A percentile compares a stretch with the other conserved stretches of the same genome.
These are phyloP conservation scores for Leptura quadrifasciata DNA, from an alignment of 2,888 invertebrate species.

Conservation along the genomic window DNA sequence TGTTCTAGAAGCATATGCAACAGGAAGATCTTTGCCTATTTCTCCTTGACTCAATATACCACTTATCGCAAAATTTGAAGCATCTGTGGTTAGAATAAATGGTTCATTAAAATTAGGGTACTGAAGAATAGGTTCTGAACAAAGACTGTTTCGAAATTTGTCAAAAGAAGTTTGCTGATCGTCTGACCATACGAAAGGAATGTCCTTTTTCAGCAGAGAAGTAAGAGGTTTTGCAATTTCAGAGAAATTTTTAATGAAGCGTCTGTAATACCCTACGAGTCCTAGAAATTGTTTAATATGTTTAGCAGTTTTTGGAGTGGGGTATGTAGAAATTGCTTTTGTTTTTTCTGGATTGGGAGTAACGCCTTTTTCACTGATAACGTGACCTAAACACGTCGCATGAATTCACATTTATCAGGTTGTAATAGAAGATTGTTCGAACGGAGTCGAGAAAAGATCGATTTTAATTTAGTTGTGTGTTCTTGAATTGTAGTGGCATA, in stretches of 20 bases:
- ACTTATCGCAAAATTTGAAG: constrained; percentile 61
- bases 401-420: constrained; percentile 67
- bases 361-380: constrained; percentile 65
- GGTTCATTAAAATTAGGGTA: constrained; percentile 22
- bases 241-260: too few species aligned
- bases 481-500: constrained; percentile 59
- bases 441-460: constrained; percentile 55
- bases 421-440: constrained; percentile 55
- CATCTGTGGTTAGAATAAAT: constrained; percentile 60
- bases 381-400: constrained; percentile 66
- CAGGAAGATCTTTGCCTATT: constrained; percentile 59
- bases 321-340: constrained; percentile 57
- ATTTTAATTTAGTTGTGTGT: constrained; percentile 61
- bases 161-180: constrained; percentile 34
- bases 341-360: constrained; percentile 66
- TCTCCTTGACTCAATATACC: constrained; percentile 60
- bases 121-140: constrained; percentile 9
- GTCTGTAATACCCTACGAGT: too few species aligned
- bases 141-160: neutral
- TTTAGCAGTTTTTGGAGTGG: constrained; percentile 60
- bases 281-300: too few species aligned
- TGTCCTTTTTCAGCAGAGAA: constrained; percentile 58
- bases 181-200: constrained; percentile 27
- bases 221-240: constrained; percentile 22
- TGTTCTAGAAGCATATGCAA: constrained; percentile 64